Conservation (phyloP, 2,113 vertebrate genomes). For the Microcebus ravelobensis region DNA sequence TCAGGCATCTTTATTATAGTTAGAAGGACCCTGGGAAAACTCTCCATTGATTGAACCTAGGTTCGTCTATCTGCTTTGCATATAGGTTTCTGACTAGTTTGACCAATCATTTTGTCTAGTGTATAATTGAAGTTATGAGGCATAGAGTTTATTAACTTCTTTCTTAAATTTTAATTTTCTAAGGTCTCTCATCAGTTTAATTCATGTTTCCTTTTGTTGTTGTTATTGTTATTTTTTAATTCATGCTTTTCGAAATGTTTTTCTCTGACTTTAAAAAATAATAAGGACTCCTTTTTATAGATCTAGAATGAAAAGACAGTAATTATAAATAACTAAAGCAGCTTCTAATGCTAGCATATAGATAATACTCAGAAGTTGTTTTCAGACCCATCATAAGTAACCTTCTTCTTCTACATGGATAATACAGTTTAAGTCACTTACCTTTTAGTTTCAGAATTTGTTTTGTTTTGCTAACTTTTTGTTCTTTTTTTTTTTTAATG, state of each 20-base stretch:
- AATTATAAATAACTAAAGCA: slow-evolving; percentile 3
- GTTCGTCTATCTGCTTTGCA: not conserved
- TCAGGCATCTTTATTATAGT: not conserved
- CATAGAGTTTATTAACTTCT: not conserved
- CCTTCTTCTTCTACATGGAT: not conserved
- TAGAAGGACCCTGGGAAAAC: slow-evolving; percentile 10
- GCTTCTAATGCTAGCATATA: not conserved
- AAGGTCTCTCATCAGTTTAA: not conserved
- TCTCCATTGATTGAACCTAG: not conserved
- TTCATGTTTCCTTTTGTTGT: not conserved
- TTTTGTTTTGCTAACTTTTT: not conserved
- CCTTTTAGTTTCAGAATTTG: not conserved
- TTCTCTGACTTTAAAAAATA: slow-evolving; percentile 35
- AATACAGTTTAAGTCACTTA: not conserved
- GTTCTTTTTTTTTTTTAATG: not conserved
- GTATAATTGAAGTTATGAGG: not conserved
- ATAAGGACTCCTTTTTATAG: not conserved
- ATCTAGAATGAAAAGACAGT: not conserved
- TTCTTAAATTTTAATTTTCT: slow-evolving; percentile 52
- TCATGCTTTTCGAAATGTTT: slow-evolving; percentile 31
- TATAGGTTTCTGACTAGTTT: slow-evolving; percentile 1
- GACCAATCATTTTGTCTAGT: not conserved
- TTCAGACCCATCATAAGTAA: not conserved
- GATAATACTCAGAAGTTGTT: not conserved
- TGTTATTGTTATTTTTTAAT: not conserved